A percentile compares a stretch with the other conserved stretches of the same genome.
Conservation (phyloP, 2,113 vertebrate genomes). For the Ailurus styani region DNA sequence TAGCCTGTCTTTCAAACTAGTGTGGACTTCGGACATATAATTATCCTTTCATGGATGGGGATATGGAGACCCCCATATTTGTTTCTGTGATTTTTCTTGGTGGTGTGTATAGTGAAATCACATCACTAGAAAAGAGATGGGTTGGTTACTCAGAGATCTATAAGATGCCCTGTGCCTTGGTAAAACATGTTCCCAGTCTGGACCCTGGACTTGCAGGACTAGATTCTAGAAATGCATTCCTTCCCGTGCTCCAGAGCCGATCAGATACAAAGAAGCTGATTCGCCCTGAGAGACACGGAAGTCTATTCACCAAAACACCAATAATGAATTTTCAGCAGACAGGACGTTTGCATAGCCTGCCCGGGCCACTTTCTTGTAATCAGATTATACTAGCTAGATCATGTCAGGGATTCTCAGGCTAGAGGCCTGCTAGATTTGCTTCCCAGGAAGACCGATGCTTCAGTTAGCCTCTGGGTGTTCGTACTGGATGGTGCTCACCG, state of each 20-base stretch:
- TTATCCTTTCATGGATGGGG: background rate
- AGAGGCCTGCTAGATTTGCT: background rate
- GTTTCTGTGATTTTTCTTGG: background rate
- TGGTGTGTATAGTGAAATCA: background rate
- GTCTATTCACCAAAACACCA: background rate
- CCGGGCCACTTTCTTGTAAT: background rate
- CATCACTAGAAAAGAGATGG: background rate
- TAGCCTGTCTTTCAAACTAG: background rate
- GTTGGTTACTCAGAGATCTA: background rate
- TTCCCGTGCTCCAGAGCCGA: background rate
- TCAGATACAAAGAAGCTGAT: background rate
- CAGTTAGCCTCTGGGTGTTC: background rate
- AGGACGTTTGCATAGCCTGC: background rate
- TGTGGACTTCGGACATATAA: background rate
- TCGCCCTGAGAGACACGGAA: background rate
- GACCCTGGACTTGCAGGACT: background rate
- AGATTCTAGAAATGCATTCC: background rate
- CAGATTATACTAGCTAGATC: background rate
- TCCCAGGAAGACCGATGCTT: background rate
- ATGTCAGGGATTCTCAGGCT: background rate
- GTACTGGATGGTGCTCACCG: too few species aligned
- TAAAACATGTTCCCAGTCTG: slow-evolving; percentile 45
- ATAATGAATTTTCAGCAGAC: background rate
- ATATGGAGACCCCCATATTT: background rate
- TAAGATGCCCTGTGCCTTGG: background rate